Percentiles rank a stretch among this genome's conserved stretches.
phyloP scores from a whole-genome alignment of 2,888 invertebrate genomes.

The Homarus gammarus region DNA sequence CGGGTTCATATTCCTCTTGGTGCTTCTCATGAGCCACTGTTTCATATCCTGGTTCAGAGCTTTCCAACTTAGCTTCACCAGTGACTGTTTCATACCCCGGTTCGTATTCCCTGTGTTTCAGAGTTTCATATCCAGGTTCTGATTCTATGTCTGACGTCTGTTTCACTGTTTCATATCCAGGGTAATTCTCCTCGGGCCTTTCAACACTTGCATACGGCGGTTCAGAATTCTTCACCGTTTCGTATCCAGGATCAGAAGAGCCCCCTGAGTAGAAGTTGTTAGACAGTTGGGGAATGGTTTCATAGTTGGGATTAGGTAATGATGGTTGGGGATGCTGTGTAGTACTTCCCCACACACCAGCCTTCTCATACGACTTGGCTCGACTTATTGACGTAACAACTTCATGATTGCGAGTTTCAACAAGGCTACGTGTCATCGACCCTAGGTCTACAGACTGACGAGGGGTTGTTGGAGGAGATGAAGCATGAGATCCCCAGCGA shows the following conservation, averaged over 20 bases:
- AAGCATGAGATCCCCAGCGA: constrained; percentile 36
- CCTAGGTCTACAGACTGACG: constrained; percentile 67
- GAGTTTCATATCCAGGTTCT: constrained; percentile 74
- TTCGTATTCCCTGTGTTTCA: constrained; percentile 73
- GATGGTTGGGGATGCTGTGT: constrained; percentile 28
- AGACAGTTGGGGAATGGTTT: constrained; percentile 58
- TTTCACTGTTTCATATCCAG: constrained; percentile 74
- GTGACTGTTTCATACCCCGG: constrained; percentile 75
- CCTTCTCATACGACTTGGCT: constrained; percentile 68
- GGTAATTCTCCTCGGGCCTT: constrained; percentile 62
- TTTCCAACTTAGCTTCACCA: constrained; percentile 31
- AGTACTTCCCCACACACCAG: constrained; percentile 42
- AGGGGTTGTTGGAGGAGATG: constrained; percentile 58
- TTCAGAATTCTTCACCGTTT: constrained; percentile 72
- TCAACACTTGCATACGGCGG: constrained; percentile 74
- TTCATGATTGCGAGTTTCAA: constrained; percentile 59
- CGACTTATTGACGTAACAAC: constrained; percentile 49
- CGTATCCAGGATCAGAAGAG: constrained; percentile 74
- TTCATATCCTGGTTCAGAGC: constrained; percentile 72
- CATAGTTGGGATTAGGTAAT: constrained; percentile 53
- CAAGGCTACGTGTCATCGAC: constrained; percentile 68
- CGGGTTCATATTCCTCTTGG: constrained; percentile 70
- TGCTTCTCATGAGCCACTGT: constrained; percentile 54
- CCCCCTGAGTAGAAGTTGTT: constrained; percentile 59
- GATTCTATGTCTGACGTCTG: constrained; percentile 63